Percentiles rank a stretch among this genome's conserved stretches.
These are phyloP conservation scores for Atrichornis clamosus DNA, from an alignment of 2,113 vertebrate genomes.

Conservation along the genomic window DNA sequence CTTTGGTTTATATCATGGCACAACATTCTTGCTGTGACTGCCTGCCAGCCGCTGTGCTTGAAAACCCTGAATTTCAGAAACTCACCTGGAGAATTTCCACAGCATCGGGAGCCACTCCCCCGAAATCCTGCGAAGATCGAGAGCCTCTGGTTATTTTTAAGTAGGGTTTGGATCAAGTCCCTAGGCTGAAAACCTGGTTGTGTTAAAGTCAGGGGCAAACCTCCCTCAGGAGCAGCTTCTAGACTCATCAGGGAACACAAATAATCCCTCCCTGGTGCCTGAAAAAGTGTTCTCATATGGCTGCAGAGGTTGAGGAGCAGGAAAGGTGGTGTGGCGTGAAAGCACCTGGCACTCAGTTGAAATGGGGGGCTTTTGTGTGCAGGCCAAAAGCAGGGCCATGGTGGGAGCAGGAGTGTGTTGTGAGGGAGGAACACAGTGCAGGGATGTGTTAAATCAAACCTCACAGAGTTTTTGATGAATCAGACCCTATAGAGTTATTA, in stretches of 20 bases:
- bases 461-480: background rate
- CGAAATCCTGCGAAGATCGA: accelerated
- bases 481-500: background rate
- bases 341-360: background rate
- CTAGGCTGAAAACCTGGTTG: background rate
- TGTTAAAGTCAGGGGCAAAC: background rate
- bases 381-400: background rate
- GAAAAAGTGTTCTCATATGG: accelerated
- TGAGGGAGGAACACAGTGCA: background rate
- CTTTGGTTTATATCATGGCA: slow-evolving; percentile 15
- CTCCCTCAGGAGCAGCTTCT: background rate
- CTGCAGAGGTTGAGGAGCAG: background rate
- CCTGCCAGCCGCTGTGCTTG: background rate
- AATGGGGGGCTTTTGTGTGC: background rate
- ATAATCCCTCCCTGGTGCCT: background rate
- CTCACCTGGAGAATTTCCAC: slow-evolving; percentile 1
- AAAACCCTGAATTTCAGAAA: background rate
- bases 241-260: background rate
- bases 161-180: background rate
- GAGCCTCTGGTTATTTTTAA: background rate
- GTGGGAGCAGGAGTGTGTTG: background rate
- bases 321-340: background rate
- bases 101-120: accelerated
- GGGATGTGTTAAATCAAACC: accelerated
- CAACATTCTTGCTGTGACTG: background rate